phyloP scores from a whole-genome alignment of 2,797 vertebrate genomes.

The Mallotus villosus region DNA sequence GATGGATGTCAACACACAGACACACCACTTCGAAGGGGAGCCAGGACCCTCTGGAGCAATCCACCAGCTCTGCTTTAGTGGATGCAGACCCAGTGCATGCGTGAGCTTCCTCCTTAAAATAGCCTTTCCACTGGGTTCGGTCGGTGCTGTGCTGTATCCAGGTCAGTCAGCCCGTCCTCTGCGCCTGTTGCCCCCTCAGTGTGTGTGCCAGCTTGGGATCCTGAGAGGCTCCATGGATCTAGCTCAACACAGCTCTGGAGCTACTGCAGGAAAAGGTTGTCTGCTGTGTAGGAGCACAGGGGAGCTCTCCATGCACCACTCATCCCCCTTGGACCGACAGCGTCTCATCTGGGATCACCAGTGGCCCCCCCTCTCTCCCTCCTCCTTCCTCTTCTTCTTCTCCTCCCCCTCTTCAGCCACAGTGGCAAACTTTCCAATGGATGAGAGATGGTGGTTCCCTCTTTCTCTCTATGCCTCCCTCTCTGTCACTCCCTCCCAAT shows the following conservation, averaged over 20 bases:
- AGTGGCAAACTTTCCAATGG: constrained; percentile 56
- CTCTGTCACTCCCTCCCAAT: constrained; percentile 2
- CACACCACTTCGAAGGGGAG: constrained; percentile 31
- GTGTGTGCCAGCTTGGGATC: constrained; percentile 55
- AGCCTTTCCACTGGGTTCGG: constrained; percentile 20
- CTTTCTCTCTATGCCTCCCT: constrained; percentile 27
- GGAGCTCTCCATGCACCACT: constrained; percentile 36
- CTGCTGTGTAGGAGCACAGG: constrained; percentile 1
- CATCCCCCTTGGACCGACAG: constrained; percentile 26
- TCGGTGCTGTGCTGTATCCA: constrained; percentile 59
- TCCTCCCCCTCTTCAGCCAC: constrained; percentile 33
- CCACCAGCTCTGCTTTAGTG: neutral
- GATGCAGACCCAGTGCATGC: constrained; percentile 23
- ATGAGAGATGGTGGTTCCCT: constrained; percentile 1
- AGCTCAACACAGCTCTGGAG: constrained; percentile 34
- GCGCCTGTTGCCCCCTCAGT: constrained; percentile 47
- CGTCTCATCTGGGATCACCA: constrained; percentile 27
- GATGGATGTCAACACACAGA: constrained; percentile 41
- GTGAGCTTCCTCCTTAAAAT: constrained; percentile 41
- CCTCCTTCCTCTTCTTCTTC: neutral
- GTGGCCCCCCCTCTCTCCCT: constrained; percentile 16
- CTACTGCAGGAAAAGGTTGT: constrained; percentile 42
- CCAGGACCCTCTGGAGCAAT: constrained; percentile 28
- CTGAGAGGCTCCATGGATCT: constrained; percentile 51
- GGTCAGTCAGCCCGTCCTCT: constrained; percentile 68